phyloP scores from a whole-genome alignment of 1,140 invertebrate species.

The Teleogryllus occipitalis region DNA sequence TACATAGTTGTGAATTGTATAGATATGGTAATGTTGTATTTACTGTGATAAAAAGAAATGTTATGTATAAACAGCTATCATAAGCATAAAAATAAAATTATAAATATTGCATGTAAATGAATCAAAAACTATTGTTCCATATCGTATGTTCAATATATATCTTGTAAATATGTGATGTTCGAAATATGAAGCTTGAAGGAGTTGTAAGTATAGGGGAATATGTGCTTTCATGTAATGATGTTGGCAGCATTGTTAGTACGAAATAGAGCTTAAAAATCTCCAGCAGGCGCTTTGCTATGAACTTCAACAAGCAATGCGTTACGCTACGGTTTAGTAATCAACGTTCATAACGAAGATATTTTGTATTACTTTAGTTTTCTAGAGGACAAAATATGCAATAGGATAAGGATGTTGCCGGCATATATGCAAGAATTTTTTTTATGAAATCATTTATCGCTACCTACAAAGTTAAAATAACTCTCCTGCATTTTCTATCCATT shows the following conservation, averaged over 20 bases:
- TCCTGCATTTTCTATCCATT: no score
- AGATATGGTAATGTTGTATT: slow-evolving; percentile 1
- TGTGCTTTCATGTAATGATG: not conserved
- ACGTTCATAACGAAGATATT: no score
- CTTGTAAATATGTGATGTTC: not conserved
- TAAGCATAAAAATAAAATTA: not conserved
- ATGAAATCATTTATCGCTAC: not conserved
- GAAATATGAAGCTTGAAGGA: not conserved
- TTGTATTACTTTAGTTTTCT: not conserved
- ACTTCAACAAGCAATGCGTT: no score
- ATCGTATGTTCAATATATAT: not conserved
- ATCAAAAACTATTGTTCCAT: slow-evolving; percentile 1
- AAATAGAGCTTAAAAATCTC: no score
- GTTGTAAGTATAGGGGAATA: not conserved
- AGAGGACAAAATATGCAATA: not conserved
- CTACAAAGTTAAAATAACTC: not conserved
- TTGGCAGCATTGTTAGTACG: no score
- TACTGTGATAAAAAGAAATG: not conserved
- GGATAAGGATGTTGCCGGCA: no score
- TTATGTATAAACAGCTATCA: not conserved
- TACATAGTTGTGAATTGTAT: not conserved
- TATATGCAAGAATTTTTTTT: not conserved
- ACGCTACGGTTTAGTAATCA: no score
- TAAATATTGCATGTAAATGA: not conserved
- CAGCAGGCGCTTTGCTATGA: no score